Conservation (phyloP, 2,797 vertebrate species). For the Bovichtus diacanthus region DNA sequence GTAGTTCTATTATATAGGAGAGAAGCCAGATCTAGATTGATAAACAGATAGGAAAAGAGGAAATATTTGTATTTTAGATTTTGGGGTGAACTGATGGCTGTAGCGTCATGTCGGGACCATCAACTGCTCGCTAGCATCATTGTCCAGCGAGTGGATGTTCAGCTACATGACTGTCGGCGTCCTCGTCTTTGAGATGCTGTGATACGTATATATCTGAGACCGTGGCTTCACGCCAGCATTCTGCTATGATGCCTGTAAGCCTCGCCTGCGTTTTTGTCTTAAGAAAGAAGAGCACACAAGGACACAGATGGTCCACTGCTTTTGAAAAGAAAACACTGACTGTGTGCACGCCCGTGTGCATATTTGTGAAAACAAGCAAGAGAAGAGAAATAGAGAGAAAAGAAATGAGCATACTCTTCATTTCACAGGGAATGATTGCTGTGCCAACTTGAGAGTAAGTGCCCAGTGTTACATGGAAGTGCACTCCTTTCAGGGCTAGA, state of each 20-base stretch:
- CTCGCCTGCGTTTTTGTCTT: conserved; percentile 8
- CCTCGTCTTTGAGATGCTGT: conserved; percentile 1
- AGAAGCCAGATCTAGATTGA: too few species aligned
- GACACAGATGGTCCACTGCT: conserved; percentile 44
- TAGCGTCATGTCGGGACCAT: background rate
- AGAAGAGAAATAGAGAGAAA: background rate
- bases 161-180: background rate
- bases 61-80: too few species aligned
- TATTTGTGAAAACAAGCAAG: conserved; percentile 32
- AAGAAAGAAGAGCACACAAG: background rate
- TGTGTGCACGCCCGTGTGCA: conserved; percentile 6
- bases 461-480: conserved; percentile 32
- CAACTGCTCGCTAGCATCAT: background rate
- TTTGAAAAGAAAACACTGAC: conserved; percentile 1
- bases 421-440: conserved; percentile 42
- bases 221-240: background rate
- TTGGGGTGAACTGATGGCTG: too few species aligned
- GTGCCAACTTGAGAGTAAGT: conserved; percentile 5
- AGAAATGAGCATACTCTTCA: conserved; percentile 39
- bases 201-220: background rate
- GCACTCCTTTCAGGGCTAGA: conserved; percentile 22
- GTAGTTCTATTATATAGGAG: too few species aligned
- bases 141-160: background rate
- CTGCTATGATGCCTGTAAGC: background rate
- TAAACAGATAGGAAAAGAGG: too few species aligned